Base-by-base conservation (phyloP, 2,888 invertebrate genomes). In the Eupithecia abbreviata region DNA sequence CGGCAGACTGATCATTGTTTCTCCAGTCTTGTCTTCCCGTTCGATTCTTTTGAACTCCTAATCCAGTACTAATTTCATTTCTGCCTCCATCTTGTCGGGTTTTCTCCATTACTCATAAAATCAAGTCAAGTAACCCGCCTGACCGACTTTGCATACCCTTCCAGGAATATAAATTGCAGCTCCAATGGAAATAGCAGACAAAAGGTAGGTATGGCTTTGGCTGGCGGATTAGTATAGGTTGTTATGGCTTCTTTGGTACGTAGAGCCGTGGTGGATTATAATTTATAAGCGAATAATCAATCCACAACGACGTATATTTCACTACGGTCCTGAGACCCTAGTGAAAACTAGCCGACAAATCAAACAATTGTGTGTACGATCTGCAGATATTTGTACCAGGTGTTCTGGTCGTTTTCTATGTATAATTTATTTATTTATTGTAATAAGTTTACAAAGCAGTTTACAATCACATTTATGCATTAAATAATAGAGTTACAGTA, bases 121-220 rank as follows among this genome's bases (percentile, higher is more conserved):
- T 62, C 62, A 47, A 69, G 69, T 69, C 45, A 45, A 66, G 42
- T 66, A 66, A 69, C 45, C 45, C 69, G 42, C 5, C 47, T 69
- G 69, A 18, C 69, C 69, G 69, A 69, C 69, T 77, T 77, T 71
- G 71, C 77, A 73, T 73, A 75, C 49, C 75, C 41, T 43, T 15
- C 15, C 71, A 73, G 68, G 75, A 73, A 78, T 78, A 78, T 75
- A 73, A 78, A 78, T 75, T 78, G 71, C 68, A 41, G 43, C 71
- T 62, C 51, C 15, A 74, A 5, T 47, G 69, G 74, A 47, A 77
- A 71, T 75, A 66, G 30, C 73, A 45, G 67, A 71, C 71, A 73
- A 78, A 71, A 68, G 58, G 42, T 69, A 18, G 43, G 7, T 18
- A 47, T 18, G 43, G 67, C 67, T 45, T 68, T 68, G 18, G n/a